Conservation (phyloP, 2,888 invertebrate species). For the Drosophila antonietae region DNA sequence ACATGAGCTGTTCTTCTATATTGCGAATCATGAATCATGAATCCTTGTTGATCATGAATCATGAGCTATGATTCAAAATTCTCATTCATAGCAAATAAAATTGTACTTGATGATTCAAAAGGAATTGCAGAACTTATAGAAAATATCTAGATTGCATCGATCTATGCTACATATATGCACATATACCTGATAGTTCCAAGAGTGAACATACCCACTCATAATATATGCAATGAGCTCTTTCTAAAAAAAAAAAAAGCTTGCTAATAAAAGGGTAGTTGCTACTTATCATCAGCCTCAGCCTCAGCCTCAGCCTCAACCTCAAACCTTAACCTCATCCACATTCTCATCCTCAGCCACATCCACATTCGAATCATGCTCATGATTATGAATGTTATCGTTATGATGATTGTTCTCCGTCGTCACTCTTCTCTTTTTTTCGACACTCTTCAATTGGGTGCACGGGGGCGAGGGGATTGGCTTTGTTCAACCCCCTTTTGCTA, state of each 20-base stretch:
- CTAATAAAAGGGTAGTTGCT: slow-evolving; percentile 73
- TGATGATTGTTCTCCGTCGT: slow-evolving; percentile 23
- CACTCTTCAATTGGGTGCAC: slow-evolving; percentile 46
- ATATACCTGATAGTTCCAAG: background rate
- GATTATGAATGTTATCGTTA: slow-evolving; percentile 52
- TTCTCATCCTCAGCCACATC: background rate
- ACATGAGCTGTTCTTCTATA: too few species aligned
- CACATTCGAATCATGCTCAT: slow-evolving; percentile 14
- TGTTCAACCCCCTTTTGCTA: slow-evolving; percentile 51
- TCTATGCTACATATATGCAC: background rate
- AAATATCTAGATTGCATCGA: too few species aligned
- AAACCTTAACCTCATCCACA: background rate
- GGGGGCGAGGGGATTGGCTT: background rate
- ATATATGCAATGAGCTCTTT: background rate
- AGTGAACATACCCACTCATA: background rate
- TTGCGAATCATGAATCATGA: too few species aligned
- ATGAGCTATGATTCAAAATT: too few species aligned
- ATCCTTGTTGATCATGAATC: too few species aligned
- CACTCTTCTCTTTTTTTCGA: slow-evolving; percentile 26
- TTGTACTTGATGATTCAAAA: too few species aligned
- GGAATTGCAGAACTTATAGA: background rate
- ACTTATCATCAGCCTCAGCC: slow-evolving; percentile 36
- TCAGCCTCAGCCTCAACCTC: background rate
- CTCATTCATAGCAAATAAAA: too few species aligned
- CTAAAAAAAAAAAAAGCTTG: slow-evolving; percentile 6